phyloP scores from a whole-genome alignment of 2,113 vertebrate species.

The Campylomormyrus numenius region DNA sequence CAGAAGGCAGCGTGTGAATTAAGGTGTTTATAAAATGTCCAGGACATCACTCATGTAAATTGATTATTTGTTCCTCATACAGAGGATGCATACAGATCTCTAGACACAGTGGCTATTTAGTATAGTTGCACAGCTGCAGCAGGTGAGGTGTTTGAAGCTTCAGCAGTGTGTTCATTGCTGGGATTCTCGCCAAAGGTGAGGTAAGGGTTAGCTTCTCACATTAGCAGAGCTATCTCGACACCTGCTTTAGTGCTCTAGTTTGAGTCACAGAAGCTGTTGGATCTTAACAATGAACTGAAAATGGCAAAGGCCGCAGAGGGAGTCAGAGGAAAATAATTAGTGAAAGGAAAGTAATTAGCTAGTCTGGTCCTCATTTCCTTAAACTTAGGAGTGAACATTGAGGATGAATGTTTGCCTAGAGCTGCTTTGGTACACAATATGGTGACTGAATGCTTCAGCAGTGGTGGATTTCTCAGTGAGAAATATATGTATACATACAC shows the following conservation, averaged over 20 bases:
- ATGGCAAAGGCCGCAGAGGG: constrained; percentile 45
- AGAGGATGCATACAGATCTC: not conserved
- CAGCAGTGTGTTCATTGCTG: not conserved
- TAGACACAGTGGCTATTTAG: constrained; percentile 23
- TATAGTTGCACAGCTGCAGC: constrained; percentile 25
- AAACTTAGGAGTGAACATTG: constrained; percentile 35
- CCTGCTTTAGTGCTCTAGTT: constrained; percentile 43
- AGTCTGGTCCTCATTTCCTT: constrained; percentile 38
- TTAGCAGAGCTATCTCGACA: constrained; percentile 65
- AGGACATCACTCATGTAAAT: not conserved
- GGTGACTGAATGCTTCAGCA: constrained; percentile 59
- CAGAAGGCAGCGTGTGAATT: constrained; percentile 46
- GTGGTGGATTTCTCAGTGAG: constrained; percentile 23
- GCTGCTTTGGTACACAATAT: constrained; percentile 21
- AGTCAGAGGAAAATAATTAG: constrained; percentile 50
- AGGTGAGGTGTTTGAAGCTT: not conserved
- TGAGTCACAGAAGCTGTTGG: constrained; percentile 25
- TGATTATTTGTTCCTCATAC: not conserved
- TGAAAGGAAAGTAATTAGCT: constrained; percentile 50
- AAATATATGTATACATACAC: not conserved
- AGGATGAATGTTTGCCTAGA: constrained; percentile 40
- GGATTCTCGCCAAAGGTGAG: not conserved
- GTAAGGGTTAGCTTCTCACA: constrained; percentile 12
- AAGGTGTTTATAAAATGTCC: constrained; percentile 5
- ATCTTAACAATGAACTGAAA: constrained; percentile 53